Percentiles rank a stretch among this genome's conserved stretches.
These are phyloP conservation scores for Poeciliopsis retropinna DNA, from an alignment of 2,113 vertebrate species.

Conservation along the genomic window DNA sequence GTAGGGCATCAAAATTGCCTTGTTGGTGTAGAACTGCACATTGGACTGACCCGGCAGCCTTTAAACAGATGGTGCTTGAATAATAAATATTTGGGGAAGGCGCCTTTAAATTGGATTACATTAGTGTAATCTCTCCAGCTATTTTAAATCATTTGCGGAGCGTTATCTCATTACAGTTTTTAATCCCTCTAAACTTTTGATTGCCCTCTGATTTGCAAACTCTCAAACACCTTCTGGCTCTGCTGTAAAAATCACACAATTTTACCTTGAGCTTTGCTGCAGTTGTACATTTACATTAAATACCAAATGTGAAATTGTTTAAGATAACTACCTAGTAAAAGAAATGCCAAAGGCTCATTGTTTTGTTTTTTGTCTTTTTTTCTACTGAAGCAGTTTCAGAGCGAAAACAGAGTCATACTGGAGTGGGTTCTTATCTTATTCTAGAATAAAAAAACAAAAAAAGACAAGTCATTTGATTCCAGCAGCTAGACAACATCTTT, in stretches of 20 bases:
- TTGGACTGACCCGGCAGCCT: conserved; percentile 67
- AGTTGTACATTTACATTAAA: conserved; percentile 1
- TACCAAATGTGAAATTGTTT: neutral
- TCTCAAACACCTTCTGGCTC: conserved; percentile 31
- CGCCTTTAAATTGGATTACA: conserved; percentile 82
- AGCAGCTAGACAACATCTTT: neutral
- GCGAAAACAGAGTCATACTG: too few relatives aligned
- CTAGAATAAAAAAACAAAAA: neutral
- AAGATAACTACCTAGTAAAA: too few relatives aligned
- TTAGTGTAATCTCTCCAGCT: conserved; percentile 78
- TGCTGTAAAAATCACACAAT: neutral
- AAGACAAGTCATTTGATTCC: too few relatives aligned
- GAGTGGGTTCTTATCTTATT: too few relatives aligned
- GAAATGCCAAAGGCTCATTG: neutral
- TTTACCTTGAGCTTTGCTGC: neutral
- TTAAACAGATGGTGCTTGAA: conserved; percentile 76
- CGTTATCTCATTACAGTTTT: conserved; percentile 70
- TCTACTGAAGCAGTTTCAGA: neutral
- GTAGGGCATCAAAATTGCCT: conserved; percentile 60
- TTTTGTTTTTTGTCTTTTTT: neutral
- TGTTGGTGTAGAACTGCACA: conserved; percentile 54
- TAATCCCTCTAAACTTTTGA: conserved; percentile 79
- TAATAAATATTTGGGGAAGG: conserved; percentile 78
- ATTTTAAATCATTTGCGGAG: conserved; percentile 76
- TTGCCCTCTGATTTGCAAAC: conserved; percentile 69